Percentiles rank a stretch among this genome's conserved stretches.
Evolutionary conservation across 2,113 vertebrate genomes (phyloP).

Genomic region (Corydoras maculifer): DNA sequence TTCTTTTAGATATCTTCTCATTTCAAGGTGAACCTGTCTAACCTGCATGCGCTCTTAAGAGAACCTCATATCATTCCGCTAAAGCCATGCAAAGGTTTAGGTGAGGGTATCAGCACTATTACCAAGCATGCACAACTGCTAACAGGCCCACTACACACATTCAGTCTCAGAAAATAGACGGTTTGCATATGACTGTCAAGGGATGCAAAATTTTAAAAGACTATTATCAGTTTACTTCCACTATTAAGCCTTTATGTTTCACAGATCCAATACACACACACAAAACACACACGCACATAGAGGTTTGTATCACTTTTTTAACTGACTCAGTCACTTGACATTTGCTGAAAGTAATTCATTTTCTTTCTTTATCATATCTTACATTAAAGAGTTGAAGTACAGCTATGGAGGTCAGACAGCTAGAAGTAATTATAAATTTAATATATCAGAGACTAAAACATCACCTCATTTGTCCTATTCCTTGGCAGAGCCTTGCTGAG

Average conservation of each 20-base stretch:
- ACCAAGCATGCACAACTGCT: too few relatives aligned
- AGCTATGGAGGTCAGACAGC: constrained; percentile 39
- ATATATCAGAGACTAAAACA: constrained; percentile 56
- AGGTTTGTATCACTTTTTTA: constrained; percentile 42
- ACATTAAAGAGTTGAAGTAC: constrained; percentile 53
- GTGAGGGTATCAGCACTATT: too few relatives aligned
- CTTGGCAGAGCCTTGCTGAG: constrained; percentile 60
- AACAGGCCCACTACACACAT: too few relatives aligned
- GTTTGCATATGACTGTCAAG: constrained; percentile 25
- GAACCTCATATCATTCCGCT: constrained; percentile 11
- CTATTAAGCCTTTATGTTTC: too few relatives aligned
- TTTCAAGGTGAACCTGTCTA: constrained; percentile 19
- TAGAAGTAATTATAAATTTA: constrained; percentile 71
- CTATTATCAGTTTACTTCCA: constrained; percentile 23
- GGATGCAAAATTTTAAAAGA: constrained; percentile 40
- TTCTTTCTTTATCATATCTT: constrained; percentile 62
- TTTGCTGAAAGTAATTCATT: constrained; percentile 71
- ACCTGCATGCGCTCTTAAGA: constrained; percentile 4
- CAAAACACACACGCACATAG: constrained; percentile 14
- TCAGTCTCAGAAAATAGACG: constrained; percentile 25
- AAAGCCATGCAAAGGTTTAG: constrained; percentile 10
- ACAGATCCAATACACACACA: constrained; percentile 10
- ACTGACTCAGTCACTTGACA: constrained; percentile 66
- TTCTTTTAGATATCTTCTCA: constrained; percentile 33
- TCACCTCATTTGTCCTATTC: constrained; percentile 65